phyloP scores from a whole-genome alignment of 2,888 invertebrate genomes.

The Linnaemya tessellans region DNA sequence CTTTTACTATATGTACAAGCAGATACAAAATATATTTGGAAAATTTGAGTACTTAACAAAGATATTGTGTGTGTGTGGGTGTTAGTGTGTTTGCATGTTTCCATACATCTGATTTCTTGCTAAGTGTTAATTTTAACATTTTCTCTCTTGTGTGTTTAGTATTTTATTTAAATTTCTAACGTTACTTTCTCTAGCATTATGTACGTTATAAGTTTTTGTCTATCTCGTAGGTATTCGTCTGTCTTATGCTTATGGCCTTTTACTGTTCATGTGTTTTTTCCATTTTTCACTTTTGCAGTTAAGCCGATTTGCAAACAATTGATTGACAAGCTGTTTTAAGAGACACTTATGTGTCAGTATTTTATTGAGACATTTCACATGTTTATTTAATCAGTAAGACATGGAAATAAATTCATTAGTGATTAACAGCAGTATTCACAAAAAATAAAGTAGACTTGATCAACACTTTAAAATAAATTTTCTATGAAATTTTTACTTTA shows the following conservation, averaged over 20 bases:
- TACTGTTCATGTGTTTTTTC: constrained; percentile 32
- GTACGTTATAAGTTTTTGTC: too few species aligned
- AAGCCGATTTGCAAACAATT: constrained; percentile 71
- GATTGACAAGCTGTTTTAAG: constrained; percentile 70
- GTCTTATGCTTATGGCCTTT: constrained; percentile 4
- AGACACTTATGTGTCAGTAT: constrained; percentile 70
- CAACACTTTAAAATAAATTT: too few species aligned
- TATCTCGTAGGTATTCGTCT: neutral
- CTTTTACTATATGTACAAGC: neutral
- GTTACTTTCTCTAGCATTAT: neutral
- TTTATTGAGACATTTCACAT: constrained; percentile 68
- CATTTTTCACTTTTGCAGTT: constrained; percentile 43
- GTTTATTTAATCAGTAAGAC: constrained; percentile 63
- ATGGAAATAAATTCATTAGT: constrained; percentile 57
- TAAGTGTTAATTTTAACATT: constrained; percentile 66
- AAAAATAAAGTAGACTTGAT: too few species aligned
- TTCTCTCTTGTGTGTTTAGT: constrained; percentile 49
- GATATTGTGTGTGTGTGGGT: neutral
- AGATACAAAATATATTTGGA: neutral
- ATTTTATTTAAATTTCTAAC: constrained; percentile 47
- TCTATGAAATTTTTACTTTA: too few species aligned
- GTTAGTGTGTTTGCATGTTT: neutral
- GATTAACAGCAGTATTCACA: too few species aligned
- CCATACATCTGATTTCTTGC: constrained; percentile 3
- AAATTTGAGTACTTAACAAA: neutral